These are phyloP conservation scores for Entelurus aequoreus DNA, from an alignment of 2,113 vertebrate genomes.

Conservation along the genomic window DNA sequence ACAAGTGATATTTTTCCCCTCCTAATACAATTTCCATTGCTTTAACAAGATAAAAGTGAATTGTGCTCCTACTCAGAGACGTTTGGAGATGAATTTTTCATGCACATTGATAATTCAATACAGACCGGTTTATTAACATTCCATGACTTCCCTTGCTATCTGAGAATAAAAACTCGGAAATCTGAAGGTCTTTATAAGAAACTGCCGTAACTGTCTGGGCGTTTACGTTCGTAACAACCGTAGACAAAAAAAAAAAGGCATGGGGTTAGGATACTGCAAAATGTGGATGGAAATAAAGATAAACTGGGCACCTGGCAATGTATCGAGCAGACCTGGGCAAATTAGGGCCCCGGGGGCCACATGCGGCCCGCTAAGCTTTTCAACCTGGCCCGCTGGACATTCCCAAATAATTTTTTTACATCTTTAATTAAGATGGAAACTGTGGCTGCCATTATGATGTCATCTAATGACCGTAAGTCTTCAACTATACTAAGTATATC, in stretches of 20 bases:
- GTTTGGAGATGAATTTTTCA: conserved; percentile 70
- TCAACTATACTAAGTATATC: no score
- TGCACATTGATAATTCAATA: conserved; percentile 75
- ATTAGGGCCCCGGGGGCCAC: no score
- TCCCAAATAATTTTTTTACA: no score
- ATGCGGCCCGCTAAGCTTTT: background rate
- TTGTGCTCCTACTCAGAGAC: conserved; percentile 61
- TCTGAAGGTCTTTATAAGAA: conserved; percentile 42
- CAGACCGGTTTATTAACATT: conserved; percentile 70
- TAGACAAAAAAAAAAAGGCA: background rate
- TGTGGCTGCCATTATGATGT: no score
- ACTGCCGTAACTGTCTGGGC: conserved; percentile 16
- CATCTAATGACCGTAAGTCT: no score
- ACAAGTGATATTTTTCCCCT: conserved; percentile 66
- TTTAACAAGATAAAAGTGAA: conserved; percentile 76
- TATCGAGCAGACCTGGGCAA: background rate
- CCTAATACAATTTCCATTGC: conserved; percentile 69
- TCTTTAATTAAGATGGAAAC: no score
- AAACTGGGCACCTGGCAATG: no score
- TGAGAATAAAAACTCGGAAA: conserved; percentile 62
- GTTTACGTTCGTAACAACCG: conserved; percentile 9
- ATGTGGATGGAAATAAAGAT: no score
- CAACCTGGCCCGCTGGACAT: conserved; percentile 19
- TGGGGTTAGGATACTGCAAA: background rate
- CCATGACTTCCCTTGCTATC: conserved; percentile 51